Base-by-base conservation (phyloP, 2,888 invertebrate species). In the Ophion obscuratus region DNA sequence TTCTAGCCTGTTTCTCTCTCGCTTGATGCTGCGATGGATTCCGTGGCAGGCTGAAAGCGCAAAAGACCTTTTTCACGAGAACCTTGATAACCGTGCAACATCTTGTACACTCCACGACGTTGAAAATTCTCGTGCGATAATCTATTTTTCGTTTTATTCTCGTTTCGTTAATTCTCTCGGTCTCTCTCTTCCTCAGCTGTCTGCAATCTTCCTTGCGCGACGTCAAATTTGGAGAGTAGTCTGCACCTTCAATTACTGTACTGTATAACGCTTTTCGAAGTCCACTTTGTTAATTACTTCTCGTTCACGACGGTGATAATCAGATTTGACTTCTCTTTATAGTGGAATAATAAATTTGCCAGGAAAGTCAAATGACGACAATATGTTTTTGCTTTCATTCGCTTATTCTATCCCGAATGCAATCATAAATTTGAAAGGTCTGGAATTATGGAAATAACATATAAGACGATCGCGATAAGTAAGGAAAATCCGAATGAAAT, bases 71-170 rank as follows among this genome's bases (percentile, higher is more conserved):
- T 66, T 31, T 57, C 66, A 31, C 31, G 44, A 24, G 61, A 27
- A 61, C n/a, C 40, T 57, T 81, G 66, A 81, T 81, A 79, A 70
- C 47, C 36, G 53, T 47, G 71, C 53, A 31, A 80, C 79, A 57
- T 64, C 20, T 31, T 59, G 61, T 68, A 36, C 59, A 44, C 61
- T 61, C 59, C 57, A 36, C 68, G 14, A 44, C 61, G 27, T 70
- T 9, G 36, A 70, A 59, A 78, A 68, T 7, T 47, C 77, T 40
- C 24, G 53, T 67, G 40, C 40, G 40, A 40, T 40, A 2, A 2
- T 61, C 27, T n/a, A 40, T 68, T 59, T 24, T 59, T 24, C 24
- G 47, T 53, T 27, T 61, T 47, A 47, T 40, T 6, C 62, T 40
- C 24, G 27, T 57, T 17, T 59, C 14, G 10, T 70, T 40, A 17